phyloP scores from a whole-genome alignment of 2,797 vertebrate genomes.

The Meriones psammophilus region DNA sequence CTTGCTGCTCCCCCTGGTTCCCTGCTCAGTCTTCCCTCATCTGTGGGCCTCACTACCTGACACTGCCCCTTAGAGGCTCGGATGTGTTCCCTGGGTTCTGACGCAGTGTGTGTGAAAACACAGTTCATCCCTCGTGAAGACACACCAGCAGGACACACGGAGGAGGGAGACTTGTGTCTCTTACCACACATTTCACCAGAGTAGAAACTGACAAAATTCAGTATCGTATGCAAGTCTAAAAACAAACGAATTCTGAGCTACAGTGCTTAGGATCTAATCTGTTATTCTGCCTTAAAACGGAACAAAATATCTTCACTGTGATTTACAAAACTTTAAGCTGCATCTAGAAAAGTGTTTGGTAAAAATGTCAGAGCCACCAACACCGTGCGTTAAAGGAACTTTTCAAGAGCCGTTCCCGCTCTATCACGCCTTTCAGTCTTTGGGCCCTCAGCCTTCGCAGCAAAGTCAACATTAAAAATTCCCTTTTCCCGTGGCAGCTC shows the following conservation, averaged over 20 bases:
- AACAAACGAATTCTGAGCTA: not conserved
- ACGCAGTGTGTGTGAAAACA: not conserved
- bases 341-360: not conserved
- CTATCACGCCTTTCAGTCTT: not conserved
- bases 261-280: not conserved
- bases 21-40: not conserved
- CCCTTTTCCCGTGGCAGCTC: not conserved
- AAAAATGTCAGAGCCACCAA: conserved; percentile 16
- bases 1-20: not conserved
- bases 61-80: not conserved
- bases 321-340: conserved; percentile 18
- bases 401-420: not conserved
- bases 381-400: not conserved
- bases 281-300: not conserved
- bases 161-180: not conserved
- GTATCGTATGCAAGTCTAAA: not conserved
- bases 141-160: not conserved
- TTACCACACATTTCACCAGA: not conserved
- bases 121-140: conserved; percentile 21
- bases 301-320: conserved; percentile 15
- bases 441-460: not conserved
- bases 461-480: not conserved
- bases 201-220: conserved; percentile 13
- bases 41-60: conserved; percentile 47
- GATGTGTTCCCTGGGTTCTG: conserved; percentile 42